Evolutionary conservation across 2,113 vertebrate genomes (phyloP), one percentile per base, ranked within the genome.

Genomic region (Indri indri): DNA sequence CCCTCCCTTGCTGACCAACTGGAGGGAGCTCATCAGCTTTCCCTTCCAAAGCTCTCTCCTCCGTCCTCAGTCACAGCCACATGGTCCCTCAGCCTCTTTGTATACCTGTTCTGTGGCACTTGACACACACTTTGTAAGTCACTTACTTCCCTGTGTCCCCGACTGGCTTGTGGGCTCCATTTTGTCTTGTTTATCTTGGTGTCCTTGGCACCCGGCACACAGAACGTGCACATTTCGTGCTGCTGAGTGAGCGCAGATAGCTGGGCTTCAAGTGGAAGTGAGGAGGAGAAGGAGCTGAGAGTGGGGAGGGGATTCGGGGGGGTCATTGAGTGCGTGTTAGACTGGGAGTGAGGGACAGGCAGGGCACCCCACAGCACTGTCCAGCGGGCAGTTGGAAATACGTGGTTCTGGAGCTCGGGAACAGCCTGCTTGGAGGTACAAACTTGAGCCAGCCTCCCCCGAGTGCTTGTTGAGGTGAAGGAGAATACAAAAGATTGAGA

Each of bases 361-460:
- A 12, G 42, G 14, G 2, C 30, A 2, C 11, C 16, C 63, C 4
- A 0, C 3, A 12, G 40, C 57, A 0, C 20, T 1, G 5, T 34
- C 70, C 0, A 1, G 50, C 23, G 8, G 68, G 40, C 45, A 3
- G n/a, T n/a, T 45, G 57, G 34, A 25, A 14, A 47, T 47, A 47
- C 42, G 25, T 0, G 0, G 30, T 32, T n/a, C 57, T 27, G 47
- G 37, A 10, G 57, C 42, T 18, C 25, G 34, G 66, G 80, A 63
- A 5, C 18, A 1, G 37, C 16, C 54, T 59, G 81, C 27, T 16
- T 91, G 47, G 59, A 23, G 32, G 14, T 37, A 50, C 13, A n/a
- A 1, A 13, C 18, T 6, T 34, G 22, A 32, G 47, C 85, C 65
- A 30, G 0, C 57, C 6, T 42, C 34, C 80, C 30, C 34, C 4